Conservation (phyloP, 2,888 invertebrate genomes). For the Troides oblongomaculatus region DNA sequence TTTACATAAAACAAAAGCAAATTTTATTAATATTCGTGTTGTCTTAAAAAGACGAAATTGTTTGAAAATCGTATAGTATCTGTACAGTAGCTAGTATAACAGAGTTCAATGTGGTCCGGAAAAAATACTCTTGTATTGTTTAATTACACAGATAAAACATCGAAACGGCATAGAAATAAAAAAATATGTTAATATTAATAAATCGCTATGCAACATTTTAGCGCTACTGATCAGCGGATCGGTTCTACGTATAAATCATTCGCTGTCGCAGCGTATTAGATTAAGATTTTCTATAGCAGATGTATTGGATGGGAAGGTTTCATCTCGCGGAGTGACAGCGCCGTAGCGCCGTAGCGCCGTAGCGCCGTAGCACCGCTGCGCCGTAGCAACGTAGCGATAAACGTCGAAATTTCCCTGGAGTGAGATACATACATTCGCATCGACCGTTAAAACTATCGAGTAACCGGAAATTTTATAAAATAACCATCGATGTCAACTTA, state of each 20-base stretch:
- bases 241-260: slow-evolving; percentile 68
- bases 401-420: slow-evolving; percentile 64
- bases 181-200: background rate
- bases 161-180: too few relatives aligned
- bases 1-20: too few relatives aligned
- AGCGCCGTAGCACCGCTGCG: slow-evolving; percentile 19
- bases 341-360: slow-evolving; percentile 37
- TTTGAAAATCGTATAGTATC: too few relatives aligned
- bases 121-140: too few relatives aligned
- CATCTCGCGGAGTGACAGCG: slow-evolving; percentile 62
- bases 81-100: too few relatives aligned
- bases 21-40: too few relatives aligned
- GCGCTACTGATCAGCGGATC: slow-evolving; percentile 48
- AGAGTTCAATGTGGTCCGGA: too few relatives aligned
- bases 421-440: slow-evolving; percentile 26
- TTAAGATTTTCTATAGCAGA: slow-evolving; percentile 68
- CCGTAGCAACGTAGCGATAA: slow-evolving; percentile 32
- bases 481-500: background rate
- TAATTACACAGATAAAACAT: too few relatives aligned
- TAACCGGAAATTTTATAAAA: background rate
- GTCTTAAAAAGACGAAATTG: too few relatives aligned
- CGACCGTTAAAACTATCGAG: slow-evolving; percentile 10
- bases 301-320: slow-evolving; percentile 52
- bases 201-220: slow-evolving; percentile 46
- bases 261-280: slow-evolving; percentile 72